Base-by-base conservation (phyloP, 2,113 vertebrate genomes). In the Chitala chitala region DNA sequence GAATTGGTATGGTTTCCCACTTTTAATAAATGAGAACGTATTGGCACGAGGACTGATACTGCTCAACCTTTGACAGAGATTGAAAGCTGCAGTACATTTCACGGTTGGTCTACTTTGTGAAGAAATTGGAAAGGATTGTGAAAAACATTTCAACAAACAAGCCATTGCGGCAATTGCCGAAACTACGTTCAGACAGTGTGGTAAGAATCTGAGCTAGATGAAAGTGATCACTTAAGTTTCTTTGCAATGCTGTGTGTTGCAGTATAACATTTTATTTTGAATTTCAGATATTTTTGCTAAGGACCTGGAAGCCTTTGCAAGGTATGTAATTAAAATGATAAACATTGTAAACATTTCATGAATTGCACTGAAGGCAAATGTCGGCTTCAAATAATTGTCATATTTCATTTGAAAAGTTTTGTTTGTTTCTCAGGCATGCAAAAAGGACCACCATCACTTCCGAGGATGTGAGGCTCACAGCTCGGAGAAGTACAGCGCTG, bases 241-340 rank as follows among this genome's bases (percentile, higher is more conserved):
- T n/a, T n/a, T n/a, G n/a, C n/a, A n/a, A 33, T 63, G 33, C 17
- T 38, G 59, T 20, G 9, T 17, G 17, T 53, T 29, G 38, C 15
- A 61, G 17, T n/a, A 17, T 74, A 33, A 54, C 8, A 38, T 46
- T 40, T 36, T 3, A 3, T 69, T 85, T 75, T 83, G 85, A 77
- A 59, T 71, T 80, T 36, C 86, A 99, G 97, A 98, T 80, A 84
- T 74, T 75, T 98, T 99, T 89, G 94, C 95, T 4, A 94, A 85
- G 82, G 97, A 99, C 84, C 87, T 98, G 44, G 96, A 98, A 79
- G 89, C 94, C 75, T 99, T 99, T 88, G 91, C 97, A 50, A 94
- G 93, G 96, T 98, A 85, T 55, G 20, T 17, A 3, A 26, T 29
- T 55, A 40, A 6, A 29, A 46, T 24, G 15, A 33, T 38, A n/a